phyloP scores from a whole-genome alignment of 2,888 invertebrate genomes.

The Melanostoma scalare region DNA sequence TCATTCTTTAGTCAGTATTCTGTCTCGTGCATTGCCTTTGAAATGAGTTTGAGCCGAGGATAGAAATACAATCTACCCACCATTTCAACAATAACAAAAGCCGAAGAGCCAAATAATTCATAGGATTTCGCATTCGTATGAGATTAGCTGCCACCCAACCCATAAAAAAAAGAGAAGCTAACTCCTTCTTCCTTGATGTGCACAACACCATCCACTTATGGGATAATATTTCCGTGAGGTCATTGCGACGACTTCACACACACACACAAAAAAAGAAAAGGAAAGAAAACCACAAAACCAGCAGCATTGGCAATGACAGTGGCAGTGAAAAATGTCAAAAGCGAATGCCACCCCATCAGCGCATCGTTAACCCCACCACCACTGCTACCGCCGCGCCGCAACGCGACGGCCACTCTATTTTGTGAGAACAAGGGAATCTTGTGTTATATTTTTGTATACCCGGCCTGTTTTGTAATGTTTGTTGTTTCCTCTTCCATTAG shows the following conservation, averaged over 20 bases:
- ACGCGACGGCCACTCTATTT: constrained; percentile 25
- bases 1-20: constrained; percentile 22
- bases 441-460: constrained; percentile 10
- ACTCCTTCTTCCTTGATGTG: too few species aligned
- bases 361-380: constrained; percentile 12
- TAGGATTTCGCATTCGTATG: constrained; percentile 40
- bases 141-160: constrained; percentile 15
- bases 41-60: constrained; percentile 40
- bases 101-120: constrained; percentile 59
- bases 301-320: constrained; percentile 65
- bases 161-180: not conserved
- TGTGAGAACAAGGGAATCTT: constrained; percentile 44
- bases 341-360: constrained; percentile 16
- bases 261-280: constrained; percentile 28
- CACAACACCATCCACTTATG: constrained; percentile 31
- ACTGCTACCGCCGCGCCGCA: not conserved
- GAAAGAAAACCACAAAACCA: too few species aligned
- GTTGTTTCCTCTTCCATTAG: constrained; percentile 46
- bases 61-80: constrained; percentile 41
- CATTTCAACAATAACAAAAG: constrained; percentile 12
- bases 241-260: constrained; percentile 45
- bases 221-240: constrained; percentile 66
- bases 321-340: constrained; percentile 67
- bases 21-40: constrained; percentile 50
- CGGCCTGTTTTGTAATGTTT: constrained; percentile 29